These are phyloP conservation scores for Machimus rusticus DNA, from an alignment of 2,888 invertebrate genomes.

Conservation along the genomic window DNA sequence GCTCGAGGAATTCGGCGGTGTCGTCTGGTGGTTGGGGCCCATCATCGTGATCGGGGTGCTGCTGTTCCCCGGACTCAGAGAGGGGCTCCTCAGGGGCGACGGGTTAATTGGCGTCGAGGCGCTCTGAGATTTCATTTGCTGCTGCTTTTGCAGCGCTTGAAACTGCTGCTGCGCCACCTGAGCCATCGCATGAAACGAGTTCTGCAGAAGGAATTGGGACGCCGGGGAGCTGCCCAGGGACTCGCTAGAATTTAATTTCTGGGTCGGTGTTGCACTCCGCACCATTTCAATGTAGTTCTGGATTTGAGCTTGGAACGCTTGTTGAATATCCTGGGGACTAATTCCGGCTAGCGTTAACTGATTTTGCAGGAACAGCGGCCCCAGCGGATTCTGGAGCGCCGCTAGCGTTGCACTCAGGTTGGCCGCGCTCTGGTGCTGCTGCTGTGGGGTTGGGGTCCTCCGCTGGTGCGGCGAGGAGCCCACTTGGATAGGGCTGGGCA, in stretches of 20 bases:
- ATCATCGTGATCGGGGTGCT: constrained; percentile 62
- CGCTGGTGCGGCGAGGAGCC: not conserved
- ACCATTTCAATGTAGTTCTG: constrained; percentile 61
- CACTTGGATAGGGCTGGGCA: not conserved
- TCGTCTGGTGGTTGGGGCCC: constrained; percentile 63
- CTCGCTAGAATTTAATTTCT: constrained; percentile 50
- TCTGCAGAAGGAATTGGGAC: constrained; percentile 79
- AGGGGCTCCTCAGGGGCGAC: constrained; percentile 62
- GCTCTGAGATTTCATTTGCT: constrained; percentile 57
- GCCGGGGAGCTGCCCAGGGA: constrained; percentile 49
- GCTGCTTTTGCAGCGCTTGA: constrained; percentile 77
- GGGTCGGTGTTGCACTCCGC: constrained; percentile 54
- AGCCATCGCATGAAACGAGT: constrained; percentile 78
- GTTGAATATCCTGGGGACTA: constrained; percentile 56
- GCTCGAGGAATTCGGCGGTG: constrained; percentile 65
- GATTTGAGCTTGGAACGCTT: constrained; percentile 60
- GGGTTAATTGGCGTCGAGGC: constrained; percentile 58
- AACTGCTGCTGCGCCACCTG: constrained; percentile 83
- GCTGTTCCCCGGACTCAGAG: constrained; percentile 57
- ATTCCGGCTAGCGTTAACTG: constrained; percentile 54
- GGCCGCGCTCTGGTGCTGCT: constrained; percentile 41
- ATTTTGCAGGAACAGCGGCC: constrained; percentile 56
- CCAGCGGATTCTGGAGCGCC: constrained; percentile 55
- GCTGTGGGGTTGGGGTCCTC: constrained; percentile 26
- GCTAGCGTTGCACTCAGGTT: constrained; percentile 51